phyloP scores from a whole-genome alignment of 2,113 vertebrate species.

The Pelobates fuscus region DNA sequence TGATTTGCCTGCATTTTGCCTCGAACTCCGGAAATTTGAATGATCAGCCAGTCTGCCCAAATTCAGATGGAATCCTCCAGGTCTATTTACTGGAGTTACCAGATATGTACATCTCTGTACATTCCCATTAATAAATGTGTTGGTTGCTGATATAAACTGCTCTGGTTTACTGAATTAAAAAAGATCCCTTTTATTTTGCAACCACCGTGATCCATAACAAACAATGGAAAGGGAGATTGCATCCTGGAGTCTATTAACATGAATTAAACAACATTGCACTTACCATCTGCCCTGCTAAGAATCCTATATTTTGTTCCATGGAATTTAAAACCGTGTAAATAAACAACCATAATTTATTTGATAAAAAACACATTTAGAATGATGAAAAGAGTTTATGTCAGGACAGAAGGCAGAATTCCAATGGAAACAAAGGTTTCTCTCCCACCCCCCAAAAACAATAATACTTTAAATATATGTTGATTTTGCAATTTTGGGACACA shows the following conservation, averaged over 20 bases:
- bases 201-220: no score
- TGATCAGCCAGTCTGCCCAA: no score
- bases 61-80: no score
- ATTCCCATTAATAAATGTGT: no score
- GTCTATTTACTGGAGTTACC: no score
- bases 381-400: slow-evolving; percentile 21
- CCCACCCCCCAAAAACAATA: background rate
- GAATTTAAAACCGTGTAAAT: slow-evolving; percentile 18
- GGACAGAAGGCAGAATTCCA: slow-evolving; percentile 10
- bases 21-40: no score
- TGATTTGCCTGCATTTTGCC: no score
- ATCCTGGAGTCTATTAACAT: background rate
- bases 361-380: slow-evolving; percentile 20
- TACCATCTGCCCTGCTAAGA: slow-evolving; percentile 20
- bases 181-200: no score
- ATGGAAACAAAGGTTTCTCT: background rate
- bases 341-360: slow-evolving; percentile 35
- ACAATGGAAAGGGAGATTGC: no score
- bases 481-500: slow-evolving; percentile 6
- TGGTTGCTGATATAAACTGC: no score
- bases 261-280: background rate
- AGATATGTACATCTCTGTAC: no score
- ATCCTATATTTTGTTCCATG: background rate
- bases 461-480: slow-evolving; percentile 4
- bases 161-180: no score